Evolutionary conservation across 2,888 invertebrate genomes (phyloP).

Genomic region (Spialia ferax): DNA sequence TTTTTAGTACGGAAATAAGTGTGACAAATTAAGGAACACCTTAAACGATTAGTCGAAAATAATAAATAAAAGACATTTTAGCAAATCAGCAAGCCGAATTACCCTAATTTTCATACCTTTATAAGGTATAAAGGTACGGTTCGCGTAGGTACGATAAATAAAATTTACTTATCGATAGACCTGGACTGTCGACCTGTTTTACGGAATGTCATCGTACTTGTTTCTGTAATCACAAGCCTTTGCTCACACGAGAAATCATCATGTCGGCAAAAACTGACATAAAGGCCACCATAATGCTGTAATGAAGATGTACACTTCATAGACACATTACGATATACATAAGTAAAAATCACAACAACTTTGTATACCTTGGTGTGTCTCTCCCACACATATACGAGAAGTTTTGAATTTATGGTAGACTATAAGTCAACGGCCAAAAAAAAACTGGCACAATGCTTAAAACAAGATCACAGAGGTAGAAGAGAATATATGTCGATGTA

Average conservation of each 20-base stretch:
- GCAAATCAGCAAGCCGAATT: too few relatives aligned
- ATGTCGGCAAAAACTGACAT: background rate
- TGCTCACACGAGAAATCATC: constrained; percentile 12
- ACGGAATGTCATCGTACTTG: constrained; percentile 5
- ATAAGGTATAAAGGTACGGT: background rate
- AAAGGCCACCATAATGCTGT: background rate
- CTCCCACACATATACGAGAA: too few relatives aligned
- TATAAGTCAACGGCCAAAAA: too few relatives aligned
- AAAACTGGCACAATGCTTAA: too few relatives aligned
- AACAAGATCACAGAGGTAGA: too few relatives aligned
- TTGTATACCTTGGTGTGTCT: background rate
- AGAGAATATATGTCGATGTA: too few relatives aligned
- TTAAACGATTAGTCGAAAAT: too few relatives aligned
- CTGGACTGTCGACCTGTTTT: background rate
- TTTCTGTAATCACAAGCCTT: constrained; percentile 11
- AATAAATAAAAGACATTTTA: too few relatives aligned
- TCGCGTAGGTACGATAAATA: background rate
- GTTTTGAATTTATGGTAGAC: too few relatives aligned
- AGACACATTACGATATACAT: background rate
- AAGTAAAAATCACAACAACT: background rate
- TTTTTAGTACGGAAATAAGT: too few relatives aligned
- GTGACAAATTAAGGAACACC: too few relatives aligned
- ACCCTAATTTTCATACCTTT: too few relatives aligned
- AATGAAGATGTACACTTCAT: constrained; percentile 1
- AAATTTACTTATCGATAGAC: background rate